Evolutionary conservation across 2,888 invertebrate genomes (phyloP).

Genomic region (Tenthredo livida): DNA sequence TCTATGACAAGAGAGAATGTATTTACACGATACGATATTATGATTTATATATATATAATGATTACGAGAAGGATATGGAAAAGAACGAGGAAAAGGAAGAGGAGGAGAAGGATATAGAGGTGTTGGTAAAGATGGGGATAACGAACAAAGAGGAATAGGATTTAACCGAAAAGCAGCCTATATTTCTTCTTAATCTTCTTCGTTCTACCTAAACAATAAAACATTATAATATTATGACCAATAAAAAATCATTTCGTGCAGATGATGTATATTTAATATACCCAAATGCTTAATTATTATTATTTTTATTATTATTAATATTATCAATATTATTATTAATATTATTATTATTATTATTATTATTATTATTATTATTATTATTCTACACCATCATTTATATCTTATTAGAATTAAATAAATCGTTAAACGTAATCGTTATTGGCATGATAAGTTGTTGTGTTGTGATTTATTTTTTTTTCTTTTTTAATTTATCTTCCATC

Average conservation of each 20-base stretch:
- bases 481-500: background rate
- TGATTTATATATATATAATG: constrained; percentile 63
- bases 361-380: constrained; percentile 13
- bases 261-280: constrained; percentile 68
- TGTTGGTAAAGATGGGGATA: constrained; percentile 47
- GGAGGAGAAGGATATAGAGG: background rate
- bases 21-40: constrained; percentile 74
- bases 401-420: constrained; percentile 63
- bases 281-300: constrained; percentile 59
- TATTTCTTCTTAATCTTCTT: constrained; percentile 42
- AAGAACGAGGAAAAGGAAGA: too few relatives aligned
- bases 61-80: constrained; percentile 51
- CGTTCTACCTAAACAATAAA: constrained; percentile 37
- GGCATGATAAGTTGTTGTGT: constrained; percentile 64
- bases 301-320: constrained; percentile 14
- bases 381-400: background rate
- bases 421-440: constrained; percentile 67
- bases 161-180: constrained; percentile 69
- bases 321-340: background rate
- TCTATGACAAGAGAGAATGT: constrained; percentile 71
- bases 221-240: constrained; percentile 34
- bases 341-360: background rate
- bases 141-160: background rate
- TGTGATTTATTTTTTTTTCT: constrained; percentile 23
- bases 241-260: constrained; percentile 61